Percentiles rank a stretch among this genome's conserved stretches.
These are phyloP conservation scores for Gorsachius magnificus DNA, from an alignment of 2,797 vertebrate species.

Conservation along the genomic window DNA sequence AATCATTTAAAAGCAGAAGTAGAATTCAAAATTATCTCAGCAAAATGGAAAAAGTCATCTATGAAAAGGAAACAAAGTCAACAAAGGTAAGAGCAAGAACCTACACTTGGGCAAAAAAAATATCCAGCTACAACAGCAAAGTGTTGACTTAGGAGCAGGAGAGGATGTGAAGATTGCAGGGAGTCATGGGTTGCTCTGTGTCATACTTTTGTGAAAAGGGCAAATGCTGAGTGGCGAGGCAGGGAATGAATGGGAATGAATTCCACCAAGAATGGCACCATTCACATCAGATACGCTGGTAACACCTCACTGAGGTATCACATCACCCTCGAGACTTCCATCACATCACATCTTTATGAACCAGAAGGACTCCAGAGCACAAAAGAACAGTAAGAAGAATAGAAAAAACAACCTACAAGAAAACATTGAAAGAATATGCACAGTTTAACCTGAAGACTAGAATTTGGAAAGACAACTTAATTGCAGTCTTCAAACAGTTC, in stretches of 20 bases:
- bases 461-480: background rate
- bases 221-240: background rate
- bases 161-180: background rate
- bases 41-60: background rate
- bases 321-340: background rate
- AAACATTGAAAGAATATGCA: background rate
- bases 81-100: background rate
- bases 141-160: background rate
- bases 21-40: background rate
- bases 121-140: background rate
- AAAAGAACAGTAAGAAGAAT: background rate
- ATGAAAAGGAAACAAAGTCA: background rate
- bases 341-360: background rate
- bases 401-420: background rate
- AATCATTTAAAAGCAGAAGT: background rate
- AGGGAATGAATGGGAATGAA: background rate
- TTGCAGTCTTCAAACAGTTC: background rate
- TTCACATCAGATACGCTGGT: background rate
- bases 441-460: background rate
- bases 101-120: background rate
- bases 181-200: background rate
- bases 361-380: background rate
- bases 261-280: background rate
- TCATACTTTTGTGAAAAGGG: background rate
- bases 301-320: background rate